These are phyloP conservation scores for Cynodonichthys magdalenae DNA, from an alignment of 2,797 vertebrate genomes.

Conservation along the genomic window DNA sequence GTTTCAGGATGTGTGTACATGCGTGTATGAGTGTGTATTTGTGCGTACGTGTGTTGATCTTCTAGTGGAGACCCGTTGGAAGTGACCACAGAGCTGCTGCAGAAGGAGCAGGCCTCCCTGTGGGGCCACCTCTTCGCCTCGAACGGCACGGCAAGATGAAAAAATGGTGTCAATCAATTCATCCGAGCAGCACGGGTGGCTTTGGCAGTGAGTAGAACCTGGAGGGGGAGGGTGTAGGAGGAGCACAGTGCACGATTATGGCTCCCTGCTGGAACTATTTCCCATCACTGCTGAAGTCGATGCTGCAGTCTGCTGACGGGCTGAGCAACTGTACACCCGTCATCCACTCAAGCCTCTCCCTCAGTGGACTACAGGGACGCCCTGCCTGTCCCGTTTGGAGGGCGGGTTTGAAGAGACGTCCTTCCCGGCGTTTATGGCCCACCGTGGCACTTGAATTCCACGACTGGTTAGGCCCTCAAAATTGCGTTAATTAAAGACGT, in stretches of 20 bases:
- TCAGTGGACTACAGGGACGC: conserved; percentile 12
- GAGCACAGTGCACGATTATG: conserved; percentile 62
- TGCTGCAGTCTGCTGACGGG: conserved; percentile 63
- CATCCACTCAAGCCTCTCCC: conserved; percentile 25
- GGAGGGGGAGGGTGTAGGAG: conserved; percentile 58
- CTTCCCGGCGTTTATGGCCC: conserved; percentile 14
- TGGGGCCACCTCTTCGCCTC: conserved; percentile 53
- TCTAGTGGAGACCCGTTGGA: conserved; percentile 44
- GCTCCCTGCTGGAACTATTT: conserved; percentile 58
- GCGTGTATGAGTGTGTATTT: background rate
- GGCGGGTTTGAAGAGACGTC: conserved; percentile 10
- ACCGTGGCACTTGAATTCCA: conserved; percentile 79
- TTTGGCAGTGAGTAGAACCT: conserved; percentile 53
- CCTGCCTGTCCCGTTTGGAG: background rate
- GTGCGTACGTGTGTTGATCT: conserved; percentile 19
- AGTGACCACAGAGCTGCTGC: conserved; percentile 53
- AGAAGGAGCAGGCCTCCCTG: conserved; percentile 42
- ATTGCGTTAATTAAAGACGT: conserved; percentile 98
- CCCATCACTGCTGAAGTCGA: conserved; percentile 31
- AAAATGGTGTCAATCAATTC: conserved; percentile 85
- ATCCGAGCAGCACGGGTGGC: conserved; percentile 75
- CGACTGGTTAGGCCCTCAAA: conserved; percentile 94
- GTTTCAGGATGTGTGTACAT: too few species aligned
- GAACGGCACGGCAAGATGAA: conserved; percentile 77
- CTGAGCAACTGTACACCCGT: conserved; percentile 33